Percentiles rank a stretch among this genome's conserved stretches.
These are phyloP conservation scores for Sebastes oblongus DNA, from an alignment of 2,797 vertebrate genomes.

Conservation along the genomic window DNA sequence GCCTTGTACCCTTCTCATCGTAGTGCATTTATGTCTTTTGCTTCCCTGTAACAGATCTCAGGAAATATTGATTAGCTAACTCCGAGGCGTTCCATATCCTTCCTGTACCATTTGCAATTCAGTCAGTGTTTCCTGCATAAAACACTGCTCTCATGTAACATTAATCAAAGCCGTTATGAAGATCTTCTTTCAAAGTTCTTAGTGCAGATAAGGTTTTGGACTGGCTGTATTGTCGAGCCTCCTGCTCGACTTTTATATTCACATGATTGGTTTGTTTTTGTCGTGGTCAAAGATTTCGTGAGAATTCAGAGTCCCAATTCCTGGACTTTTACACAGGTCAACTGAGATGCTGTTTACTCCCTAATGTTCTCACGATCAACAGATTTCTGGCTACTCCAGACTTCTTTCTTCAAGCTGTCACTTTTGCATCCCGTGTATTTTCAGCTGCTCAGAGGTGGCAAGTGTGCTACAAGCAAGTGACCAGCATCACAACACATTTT, in stretches of 20 bases:
- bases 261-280: neutral
- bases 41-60: neutral
- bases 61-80: neutral
- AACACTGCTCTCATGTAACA: neutral
- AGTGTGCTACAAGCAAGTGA: constrained; percentile 35
- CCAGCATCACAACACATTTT: constrained; percentile 11
- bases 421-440: constrained; percentile 6
- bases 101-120: neutral
- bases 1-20: neutral
- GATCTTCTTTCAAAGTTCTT: neutral
- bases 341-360: neutral
- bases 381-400: constrained; percentile 4
- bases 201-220: neutral
- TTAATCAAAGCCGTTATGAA: neutral
- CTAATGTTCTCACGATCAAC: neutral
- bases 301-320: neutral
- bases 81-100: neutral
- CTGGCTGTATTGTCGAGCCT: neutral
- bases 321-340: neutral
- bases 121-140: neutral
- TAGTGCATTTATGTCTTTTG: neutral
- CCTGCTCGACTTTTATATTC: neutral
- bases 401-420: constrained; percentile 12
- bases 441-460: constrained; percentile 25
- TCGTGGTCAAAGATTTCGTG: neutral